phyloP scores from a whole-genome alignment of 2,113 vertebrate genomes.

The Laticauda laticaudata region DNA sequence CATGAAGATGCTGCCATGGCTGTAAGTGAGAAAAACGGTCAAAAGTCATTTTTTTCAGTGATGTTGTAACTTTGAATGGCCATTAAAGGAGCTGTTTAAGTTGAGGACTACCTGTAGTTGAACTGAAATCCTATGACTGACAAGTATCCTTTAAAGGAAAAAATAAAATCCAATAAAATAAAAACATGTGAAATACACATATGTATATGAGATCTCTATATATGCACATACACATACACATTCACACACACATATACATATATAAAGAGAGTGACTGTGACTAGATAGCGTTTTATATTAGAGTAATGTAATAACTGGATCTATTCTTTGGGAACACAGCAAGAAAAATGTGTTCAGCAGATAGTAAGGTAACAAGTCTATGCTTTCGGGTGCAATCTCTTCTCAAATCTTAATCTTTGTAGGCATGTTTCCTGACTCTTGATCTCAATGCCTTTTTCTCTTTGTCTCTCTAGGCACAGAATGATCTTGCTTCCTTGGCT shows the following conservation, averaged over 20 bases:
- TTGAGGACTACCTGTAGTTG: background rate
- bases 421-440: conserved; percentile 51
- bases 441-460: conserved; percentile 71
- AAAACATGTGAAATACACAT: background rate
- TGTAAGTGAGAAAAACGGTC: background rate
- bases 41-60: background rate
- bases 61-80: background rate
- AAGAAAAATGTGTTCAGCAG: background rate
- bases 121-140: background rate
- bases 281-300: background rate
- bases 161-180: background rate
- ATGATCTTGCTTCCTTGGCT: conserved; percentile 85
- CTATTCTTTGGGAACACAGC: conserved; percentile 10
- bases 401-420: background rate
- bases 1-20: background rate
- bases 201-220: background rate
- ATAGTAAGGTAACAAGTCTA: conserved; percentile 9
- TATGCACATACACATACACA: background rate
- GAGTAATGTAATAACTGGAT: background rate
- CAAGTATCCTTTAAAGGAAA: background rate
- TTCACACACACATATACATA: background rate
- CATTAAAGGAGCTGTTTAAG: background rate
- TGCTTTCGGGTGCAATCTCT: conserved; percentile 18
- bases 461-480: conserved; percentile 81
- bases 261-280: background rate